Evolutionary conservation across 2,113 vertebrate species (phyloP), one percentile per base, ranked within the genome.

Genomic region (Scalopus aquaticus): DNA sequence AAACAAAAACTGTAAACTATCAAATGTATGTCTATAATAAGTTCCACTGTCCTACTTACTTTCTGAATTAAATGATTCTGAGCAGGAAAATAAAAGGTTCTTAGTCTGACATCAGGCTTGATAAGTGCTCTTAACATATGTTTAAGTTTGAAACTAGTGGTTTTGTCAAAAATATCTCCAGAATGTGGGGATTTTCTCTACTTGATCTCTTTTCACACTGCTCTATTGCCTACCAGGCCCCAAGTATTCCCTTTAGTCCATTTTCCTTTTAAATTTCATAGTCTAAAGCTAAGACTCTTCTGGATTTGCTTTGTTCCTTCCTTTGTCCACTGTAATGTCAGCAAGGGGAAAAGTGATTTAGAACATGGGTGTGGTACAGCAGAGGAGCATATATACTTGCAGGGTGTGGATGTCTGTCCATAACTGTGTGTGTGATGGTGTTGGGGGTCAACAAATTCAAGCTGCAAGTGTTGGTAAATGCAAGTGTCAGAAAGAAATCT

Each of bases 11-110:
- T 44, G 0, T 67, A 37, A 85, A 73, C 3, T 78, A 76, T 79
- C 28, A 86, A 70, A 2, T 44, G 1, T 0, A 28, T 54, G 3
- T 65, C 2, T 32, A 62, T 30, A 30, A 32, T 58, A 44, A 64
- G 5, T 0, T 73, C 5, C 17, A 30, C 9, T 90, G 13, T 35
- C 15, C 2, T 28, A 58, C 5, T 28, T 88, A 22, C 72, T 54
- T 73, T 60, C 54, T 35, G 3, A 93, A 62, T 90, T 83, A 88
- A 67, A 88, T 93, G 65, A 80, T 51, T 77, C 12, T 84, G 30
- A 90, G 76, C 6, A 91, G n/a, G 26, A 69, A 28, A 79, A 86
- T 90, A 39, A 49, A 93, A 74, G n/a, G 6, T 64, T 1, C 16
- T 83, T 70, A 7, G n/a, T 56, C 3, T 82, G 13, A n/a, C 73